Evolutionary conservation across 2,888 invertebrate genomes (phyloP), one percentile per base, ranked within the genome.

Genomic region (Aromia moschata): DNA sequence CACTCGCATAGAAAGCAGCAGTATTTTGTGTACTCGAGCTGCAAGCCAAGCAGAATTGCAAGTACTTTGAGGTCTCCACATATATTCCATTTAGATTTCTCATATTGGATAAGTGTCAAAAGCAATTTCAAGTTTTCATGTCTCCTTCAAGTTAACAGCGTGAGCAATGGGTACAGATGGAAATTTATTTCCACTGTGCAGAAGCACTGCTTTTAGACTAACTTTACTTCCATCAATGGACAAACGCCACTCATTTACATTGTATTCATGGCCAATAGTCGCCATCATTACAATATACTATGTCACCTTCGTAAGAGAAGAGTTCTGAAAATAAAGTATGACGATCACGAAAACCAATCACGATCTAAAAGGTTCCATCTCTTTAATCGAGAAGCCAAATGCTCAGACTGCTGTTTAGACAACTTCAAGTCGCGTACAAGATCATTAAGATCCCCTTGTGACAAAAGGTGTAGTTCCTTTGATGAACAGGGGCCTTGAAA

Each of bases 1-100:
- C 64, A 74, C 38, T 72, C 70, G 53, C 62, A 67, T 4, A 67
- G 25, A 37, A 66, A 67, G 57, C 61, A 66, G 30, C 53, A 49
- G 43, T 16, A 66, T 36, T 65, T 66, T 20, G 61, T 65, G 25
- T 38, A 51, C 9, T 18, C 51, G 11, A 9, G 1, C n/a, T 51
- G 38, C 7, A 38, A 3, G 1, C 41, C 25, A 25, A 41, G 9
- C 10, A 53, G 10, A 31, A 43, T 10, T 10, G 41, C 31, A 38
- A 58, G 17, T 5, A 54, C 46, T 45, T 58, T 43, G 10, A 57
- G 33, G 16, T 57, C 57, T 5, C 41, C 57, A 51, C 33, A 57
- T 33, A 57, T 51, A 14, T 41, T 52, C 57, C 51, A 57, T 14
- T 25, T 36, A 52, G n/a, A n/a, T n/a, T 30, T 33, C 7, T 52